Percentiles rank a stretch among this genome's conserved stretches.
Evolutionary conservation across 2,113 vertebrate genomes (phyloP).

Genomic region (Pseudolaguvia tuberculata): DNA sequence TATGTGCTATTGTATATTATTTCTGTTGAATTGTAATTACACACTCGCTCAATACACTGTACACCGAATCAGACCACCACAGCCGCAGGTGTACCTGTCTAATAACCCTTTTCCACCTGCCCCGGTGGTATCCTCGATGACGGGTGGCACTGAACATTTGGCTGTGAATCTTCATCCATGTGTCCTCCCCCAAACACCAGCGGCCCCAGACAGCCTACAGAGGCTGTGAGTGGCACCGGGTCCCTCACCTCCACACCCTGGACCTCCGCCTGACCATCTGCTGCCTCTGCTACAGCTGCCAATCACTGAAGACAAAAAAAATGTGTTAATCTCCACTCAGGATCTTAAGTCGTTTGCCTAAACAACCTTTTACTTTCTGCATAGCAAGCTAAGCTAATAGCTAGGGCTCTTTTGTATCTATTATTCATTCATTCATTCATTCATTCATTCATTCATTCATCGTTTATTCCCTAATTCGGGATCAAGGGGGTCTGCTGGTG

Average conservation of each 20-base stretch:
- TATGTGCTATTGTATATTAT: conserved; percentile 14
- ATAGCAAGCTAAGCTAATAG: too few relatives aligned
- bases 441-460: too few relatives aligned
- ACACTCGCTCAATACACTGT: background rate
- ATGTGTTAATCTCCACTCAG: background rate
- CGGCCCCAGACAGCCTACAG: conserved; percentile 58
- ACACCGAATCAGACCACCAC: conserved; percentile 3
- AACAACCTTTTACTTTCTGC: too few relatives aligned
- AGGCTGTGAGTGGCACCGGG: conserved; percentile 59
- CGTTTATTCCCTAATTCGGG: too few relatives aligned
- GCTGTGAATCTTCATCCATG: conserved; percentile 40
- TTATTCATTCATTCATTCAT: too few relatives aligned
- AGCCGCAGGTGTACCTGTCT: conserved; percentile 63
- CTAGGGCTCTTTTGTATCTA: too few relatives aligned
- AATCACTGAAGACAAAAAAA: conserved; percentile 53
- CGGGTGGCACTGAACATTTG: conserved; percentile 46
- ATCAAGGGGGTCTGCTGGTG: too few relatives aligned
- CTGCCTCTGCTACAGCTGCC: conserved; percentile 60
- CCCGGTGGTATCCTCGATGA: conserved; percentile 51
- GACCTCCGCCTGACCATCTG: conserved; percentile 65
- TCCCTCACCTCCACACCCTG: conserved; percentile 58
- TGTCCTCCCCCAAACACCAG: conserved; percentile 53
- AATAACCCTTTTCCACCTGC: conserved; percentile 56
- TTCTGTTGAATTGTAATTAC: background rate
- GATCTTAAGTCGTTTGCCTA: too few relatives aligned